These are phyloP conservation scores for Phaetusa simplex DNA, from an alignment of 2,113 vertebrate species.

Conservation along the genomic window DNA sequence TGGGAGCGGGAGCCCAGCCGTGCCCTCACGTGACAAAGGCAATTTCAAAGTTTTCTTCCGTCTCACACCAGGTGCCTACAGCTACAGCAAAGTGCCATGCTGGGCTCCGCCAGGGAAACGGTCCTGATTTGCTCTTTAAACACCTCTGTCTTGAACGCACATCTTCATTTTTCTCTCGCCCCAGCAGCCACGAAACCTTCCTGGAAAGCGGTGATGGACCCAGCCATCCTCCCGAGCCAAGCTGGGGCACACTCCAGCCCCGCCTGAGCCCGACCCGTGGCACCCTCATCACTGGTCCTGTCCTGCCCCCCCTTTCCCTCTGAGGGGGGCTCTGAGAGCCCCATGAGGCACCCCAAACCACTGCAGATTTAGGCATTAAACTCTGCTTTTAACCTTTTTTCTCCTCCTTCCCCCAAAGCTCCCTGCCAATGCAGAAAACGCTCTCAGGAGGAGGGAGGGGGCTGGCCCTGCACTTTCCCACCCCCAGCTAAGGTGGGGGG, in stretches of 20 bases:
- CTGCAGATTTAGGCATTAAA: background rate
- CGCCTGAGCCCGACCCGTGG: rapidly evolving
- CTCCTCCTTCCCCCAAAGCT: background rate
- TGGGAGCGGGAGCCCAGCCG: rapidly evolving
- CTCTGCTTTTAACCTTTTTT: background rate
- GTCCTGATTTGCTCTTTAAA: background rate
- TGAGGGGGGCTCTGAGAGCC: background rate
- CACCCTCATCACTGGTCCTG: background rate
- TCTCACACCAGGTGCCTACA: background rate
- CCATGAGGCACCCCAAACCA: rapidly evolving
- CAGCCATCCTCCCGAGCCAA: background rate
- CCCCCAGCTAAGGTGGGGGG: background rate
- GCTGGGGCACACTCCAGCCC: background rate
- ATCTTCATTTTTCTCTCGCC: background rate
- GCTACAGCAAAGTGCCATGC: background rate
- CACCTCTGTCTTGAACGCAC: background rate
- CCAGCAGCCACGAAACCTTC: background rate
- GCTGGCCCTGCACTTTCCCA: background rate
- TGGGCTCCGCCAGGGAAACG: rapidly evolving
- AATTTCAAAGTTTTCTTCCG: background rate
- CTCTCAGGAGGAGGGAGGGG: rapidly evolving
- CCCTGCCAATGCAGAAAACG: background rate
- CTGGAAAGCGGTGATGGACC: background rate
- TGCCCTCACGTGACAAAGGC: background rate
- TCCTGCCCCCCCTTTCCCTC: background rate